Evolutionary conservation across 2,888 invertebrate genomes (phyloP), one percentile per base, ranked within the genome.

Genomic region (Cryptus viduatorius): DNA sequence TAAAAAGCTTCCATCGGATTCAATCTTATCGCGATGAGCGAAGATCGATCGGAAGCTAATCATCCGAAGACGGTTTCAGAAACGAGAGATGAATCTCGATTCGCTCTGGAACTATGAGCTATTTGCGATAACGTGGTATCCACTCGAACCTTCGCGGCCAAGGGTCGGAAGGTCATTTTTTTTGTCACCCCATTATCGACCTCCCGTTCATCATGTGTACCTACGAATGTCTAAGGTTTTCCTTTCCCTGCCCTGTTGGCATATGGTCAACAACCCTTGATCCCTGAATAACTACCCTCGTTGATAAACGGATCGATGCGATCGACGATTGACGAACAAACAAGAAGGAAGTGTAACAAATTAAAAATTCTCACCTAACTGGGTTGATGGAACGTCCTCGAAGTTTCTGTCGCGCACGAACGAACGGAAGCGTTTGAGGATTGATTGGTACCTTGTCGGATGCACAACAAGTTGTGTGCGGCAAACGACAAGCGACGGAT

Each of bases 381-480:
- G 65, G 65, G 65, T 76, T 42, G 29, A 5, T n/a, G 5, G 10
- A 44, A 73, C 46, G 12, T 10, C n/a, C 8, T 16, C 19, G 61
- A 16, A 42, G 31, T 37, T 79, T 76, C 29, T 59, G 1, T 31
- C 29, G 29, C 50, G 19, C 14, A 65, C 65, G 61, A 72, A 71
- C 19, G 64, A 64, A 37, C 37, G 37, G 37, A 72, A 83, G 44
- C 64, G 50, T 71, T 71, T n/a, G 67, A 19, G 64, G 44, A 65
- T 67, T 77, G 67, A 80, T 83, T 80, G 83, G 72, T 50, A 24
- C 64, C 72, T 61, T 83, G 83, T 80, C 64, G 42, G 37, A 24
- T 42, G n/a, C 14, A 44, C 61, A 61, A 77, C 68, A 73, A 37
- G 68, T 56, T 37, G 12, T 71, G 44, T 31, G 76, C 14, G 53